Conservation (phyloP, 2,888 invertebrate genomes). For the Hypomecis punctinalis region DNA sequence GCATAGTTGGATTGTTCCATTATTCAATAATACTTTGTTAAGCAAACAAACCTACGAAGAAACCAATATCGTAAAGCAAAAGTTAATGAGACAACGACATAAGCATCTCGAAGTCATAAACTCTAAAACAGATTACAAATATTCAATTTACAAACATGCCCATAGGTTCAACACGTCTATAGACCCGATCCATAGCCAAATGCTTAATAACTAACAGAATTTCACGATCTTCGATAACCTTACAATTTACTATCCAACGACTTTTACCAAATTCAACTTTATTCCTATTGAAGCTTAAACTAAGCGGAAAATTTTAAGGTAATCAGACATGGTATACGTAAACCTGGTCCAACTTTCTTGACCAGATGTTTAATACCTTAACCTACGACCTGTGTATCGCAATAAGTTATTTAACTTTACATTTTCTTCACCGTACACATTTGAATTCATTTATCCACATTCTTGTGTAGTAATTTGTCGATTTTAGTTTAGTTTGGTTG, state of each 20-base stretch:
- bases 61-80: slow-evolving; percentile 12
- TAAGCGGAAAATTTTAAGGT: background rate
- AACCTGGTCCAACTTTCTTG: slow-evolving; percentile 31
- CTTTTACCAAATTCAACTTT: slow-evolving; percentile 2
- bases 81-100: slow-evolving; percentile 9
- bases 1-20: background rate
- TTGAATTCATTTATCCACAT: slow-evolving; percentile 34
- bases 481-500: slow-evolving; percentile 26
- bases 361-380: slow-evolving; percentile 36
- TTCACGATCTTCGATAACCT: slow-evolving; percentile 5
- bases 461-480: slow-evolving; percentile 20
- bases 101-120: slow-evolving; percentile 14
- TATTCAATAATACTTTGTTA: slow-evolving; percentile 17
- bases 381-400: slow-evolving; percentile 31
- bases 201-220: slow-evolving; percentile 19
- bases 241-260: background rate
- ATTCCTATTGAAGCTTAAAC: background rate
- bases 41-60: slow-evolving; percentile 8
- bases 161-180: slow-evolving; percentile 3
- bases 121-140: slow-evolving; percentile 19
- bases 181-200: slow-evolving; percentile 22
- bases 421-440: slow-evolving; percentile 28
- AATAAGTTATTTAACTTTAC: slow-evolving; percentile 36
- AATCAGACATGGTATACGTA: slow-evolving; percentile 19
- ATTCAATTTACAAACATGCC: slow-evolving; percentile 22